Base-by-base conservation (phyloP, 2,888 invertebrate species). In the Tricholauxania praeusta region DNA sequence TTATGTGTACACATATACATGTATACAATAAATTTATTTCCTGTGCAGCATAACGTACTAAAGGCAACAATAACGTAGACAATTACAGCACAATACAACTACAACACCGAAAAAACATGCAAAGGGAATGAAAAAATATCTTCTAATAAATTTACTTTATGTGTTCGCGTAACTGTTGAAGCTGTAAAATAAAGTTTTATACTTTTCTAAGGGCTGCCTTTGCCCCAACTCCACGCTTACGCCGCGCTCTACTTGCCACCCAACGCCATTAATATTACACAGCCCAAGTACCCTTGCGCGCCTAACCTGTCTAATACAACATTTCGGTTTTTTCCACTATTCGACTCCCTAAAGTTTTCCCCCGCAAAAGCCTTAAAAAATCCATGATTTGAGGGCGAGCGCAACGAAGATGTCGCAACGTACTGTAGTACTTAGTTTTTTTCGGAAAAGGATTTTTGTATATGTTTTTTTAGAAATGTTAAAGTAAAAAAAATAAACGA, bases 111-210 rank as follows among this genome's bases (percentile, higher is more conserved):
- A 84, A 80, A 82, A 84, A 83, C 83, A 84, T 82, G 82, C 83
- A 85, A 83, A 84, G 77, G 82, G 81, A 85, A 82, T 81, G 75
- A 75, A 78, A 76, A 76, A 79, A 85, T 83, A 80, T 82, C 86
- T 86, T 86, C 86, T 86, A 86, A 86, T 86, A 86, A 86, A 86
- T 86, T 86, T 86, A 82, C 84, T 86, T 84, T 85, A 86, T 86
- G 86, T 84, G 84, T 81, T 81, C 70, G 76, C 70, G 71, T 71
- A 71, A 64, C 72, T 68, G 72, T 59, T 70, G 73, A 60, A 71
- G 72, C 64, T 76, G 74, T 75, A 76, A 76, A 74, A 77, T 75
- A 77, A 77, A 78, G 77, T 78, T 78, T 79, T 73, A 70, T 75
- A 66, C 73, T 72, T 68, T 67, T 75, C 72, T 71, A 76, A 70